A percentile compares a stretch with the other conserved stretches of the same genome.
These are phyloP conservation scores for Ceyx melanurus DNA, from an alignment of 2,113 vertebrate species.

Conservation along the genomic window DNA sequence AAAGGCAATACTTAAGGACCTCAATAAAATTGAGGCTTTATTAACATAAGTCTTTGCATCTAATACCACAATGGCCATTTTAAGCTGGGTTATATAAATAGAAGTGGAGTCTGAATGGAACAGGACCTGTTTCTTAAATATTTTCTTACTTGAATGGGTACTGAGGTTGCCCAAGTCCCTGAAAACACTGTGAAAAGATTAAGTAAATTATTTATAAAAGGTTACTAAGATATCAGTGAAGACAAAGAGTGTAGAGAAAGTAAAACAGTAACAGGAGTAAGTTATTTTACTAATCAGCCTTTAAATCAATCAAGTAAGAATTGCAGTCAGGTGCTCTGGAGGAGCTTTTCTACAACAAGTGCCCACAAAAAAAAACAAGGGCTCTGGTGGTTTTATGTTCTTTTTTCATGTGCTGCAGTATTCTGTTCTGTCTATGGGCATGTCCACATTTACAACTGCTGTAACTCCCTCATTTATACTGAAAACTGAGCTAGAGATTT, in stretches of 20 bases:
- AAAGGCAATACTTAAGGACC: background rate
- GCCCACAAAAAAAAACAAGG: background rate
- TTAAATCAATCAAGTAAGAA: background rate
- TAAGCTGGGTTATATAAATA: background rate
- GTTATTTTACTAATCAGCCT: background rate
- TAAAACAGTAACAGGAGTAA: background rate
- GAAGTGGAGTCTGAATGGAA: background rate
- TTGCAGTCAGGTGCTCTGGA: background rate
- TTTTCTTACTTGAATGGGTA: background rate
- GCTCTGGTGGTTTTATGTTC: accelerated
- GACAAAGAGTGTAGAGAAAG: background rate
- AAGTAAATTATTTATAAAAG: background rate
- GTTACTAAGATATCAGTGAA: background rate
- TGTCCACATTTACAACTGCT: background rate
- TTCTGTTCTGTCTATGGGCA: background rate
- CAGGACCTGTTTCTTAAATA: background rate
- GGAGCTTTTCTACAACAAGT: background rate
- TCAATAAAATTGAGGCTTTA: background rate
- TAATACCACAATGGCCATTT: background rate
- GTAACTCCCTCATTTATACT: background rate
- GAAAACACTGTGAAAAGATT: background rate
- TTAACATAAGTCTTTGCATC: background rate
- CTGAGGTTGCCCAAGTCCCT: background rate
- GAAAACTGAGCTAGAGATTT: background rate
- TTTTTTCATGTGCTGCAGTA: background rate